Base-by-base conservation (phyloP, 1,140 invertebrate species). In the Lamellibrachia luymesi region DNA sequence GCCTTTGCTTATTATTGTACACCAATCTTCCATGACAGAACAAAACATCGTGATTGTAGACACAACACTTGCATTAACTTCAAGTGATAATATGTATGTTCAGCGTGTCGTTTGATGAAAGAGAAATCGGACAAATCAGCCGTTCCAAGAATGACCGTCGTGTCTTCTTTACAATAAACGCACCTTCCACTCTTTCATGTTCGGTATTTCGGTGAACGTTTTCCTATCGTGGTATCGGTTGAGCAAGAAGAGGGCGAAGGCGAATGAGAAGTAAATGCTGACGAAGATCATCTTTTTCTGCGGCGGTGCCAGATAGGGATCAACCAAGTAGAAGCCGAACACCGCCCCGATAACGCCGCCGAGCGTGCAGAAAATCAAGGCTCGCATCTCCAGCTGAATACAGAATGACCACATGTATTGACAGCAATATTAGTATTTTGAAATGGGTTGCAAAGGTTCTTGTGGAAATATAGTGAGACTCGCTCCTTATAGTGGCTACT, bases 221-320 rank as follows among this genome's bases (percentile, higher is more conserved):
- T 56, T 52, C 10, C 92, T 52, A 13, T 90, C 89, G 89, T 90
- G 92, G 51, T 38, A 89, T 89, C 89, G 91, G 92, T 95, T 95
- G 90, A 95, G 92, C 7, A 95, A 90, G 52, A 94, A 94, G 5
- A 95, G 93, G 8, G 94, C 94, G 51, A 95, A 93, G 10, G 95
- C 95, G 92, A 95, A 95, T 7, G 95, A 90, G 89, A 95, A 95
- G 94, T 95, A 95, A 51, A 95, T 95, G 7, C 94, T 94, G 50
- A 95, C 95, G 92, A 95, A 95, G 51, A 94, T 80, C 95, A 95
- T 95, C 92, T 95, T 95, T 94, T 95, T 95, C 91, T 94, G 93
- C 8, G 93, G 91, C 89, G 93, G 91, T 10, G 91, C 93, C 80
- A 95, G 92, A 50, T 92, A 52, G 8, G 94, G 94, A 91, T 94